These are phyloP conservation scores for Eurois occulta DNA, from an alignment of 2,888 invertebrate genomes.

Conservation along the genomic window DNA sequence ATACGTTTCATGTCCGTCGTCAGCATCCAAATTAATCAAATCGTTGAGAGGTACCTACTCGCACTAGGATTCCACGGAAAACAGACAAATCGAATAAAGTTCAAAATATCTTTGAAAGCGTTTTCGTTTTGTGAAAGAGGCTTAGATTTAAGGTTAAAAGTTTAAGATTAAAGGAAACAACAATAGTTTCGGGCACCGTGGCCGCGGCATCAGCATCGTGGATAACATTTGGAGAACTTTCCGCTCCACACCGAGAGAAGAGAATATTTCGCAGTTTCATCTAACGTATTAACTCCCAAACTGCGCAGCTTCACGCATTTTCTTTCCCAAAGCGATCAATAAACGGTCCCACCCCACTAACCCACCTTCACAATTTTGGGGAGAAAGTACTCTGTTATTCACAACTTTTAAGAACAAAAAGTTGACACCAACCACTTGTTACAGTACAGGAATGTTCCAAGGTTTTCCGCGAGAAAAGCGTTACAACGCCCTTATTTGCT, in stretches of 20 bases:
- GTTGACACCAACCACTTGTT: constrained; percentile 48
- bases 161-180: constrained; percentile 1
- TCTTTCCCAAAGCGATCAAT: constrained; percentile 20
- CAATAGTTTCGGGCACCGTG: constrained; percentile 3
- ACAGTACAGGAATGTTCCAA: constrained; percentile 9
- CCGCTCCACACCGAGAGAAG: constrained; percentile 13
- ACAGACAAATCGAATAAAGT: not conserved
- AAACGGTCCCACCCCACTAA: not conserved
- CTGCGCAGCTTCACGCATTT: constrained; percentile 24
- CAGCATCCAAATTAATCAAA: not conserved
- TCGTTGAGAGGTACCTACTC: constrained; percentile 1
- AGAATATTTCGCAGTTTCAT: constrained; percentile 29
- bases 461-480: constrained; percentile 2
- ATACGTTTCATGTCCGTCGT: not conserved
- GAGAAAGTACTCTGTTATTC: not conserved
- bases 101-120: not conserved
- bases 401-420: constrained; percentile 1
- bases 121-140: not conserved
- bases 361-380: constrained; percentile 6
- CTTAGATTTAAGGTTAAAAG: no score
- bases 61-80: constrained; percentile 5
- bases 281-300: not conserved
- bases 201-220: constrained; percentile 16
- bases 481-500: not conserved
- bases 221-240: constrained; percentile 27